These are phyloP conservation scores for Discoglossus pictus DNA, from an alignment of 2,797 vertebrate genomes.

Conservation along the genomic window DNA sequence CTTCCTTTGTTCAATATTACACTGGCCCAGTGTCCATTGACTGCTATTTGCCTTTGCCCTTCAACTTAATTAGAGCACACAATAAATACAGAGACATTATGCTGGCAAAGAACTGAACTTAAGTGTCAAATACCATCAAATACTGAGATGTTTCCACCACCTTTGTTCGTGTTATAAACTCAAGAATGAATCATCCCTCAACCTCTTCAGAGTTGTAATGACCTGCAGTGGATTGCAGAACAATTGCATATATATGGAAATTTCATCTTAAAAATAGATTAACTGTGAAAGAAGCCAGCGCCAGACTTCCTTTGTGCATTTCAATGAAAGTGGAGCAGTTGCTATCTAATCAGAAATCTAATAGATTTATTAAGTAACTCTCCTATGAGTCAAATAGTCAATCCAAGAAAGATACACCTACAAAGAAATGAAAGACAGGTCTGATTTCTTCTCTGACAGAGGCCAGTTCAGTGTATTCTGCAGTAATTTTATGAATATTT, in stretches of 20 bases:
- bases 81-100: neutral
- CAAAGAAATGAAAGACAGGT: neutral
- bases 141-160: slow-evolving; percentile 5
- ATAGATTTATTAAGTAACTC: slow-evolving; percentile 12
- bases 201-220: slow-evolving; percentile 11
- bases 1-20: no score
- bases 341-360: slow-evolving; percentile 17
- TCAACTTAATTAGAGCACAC: neutral
- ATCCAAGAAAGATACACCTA: neutral
- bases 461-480: no score
- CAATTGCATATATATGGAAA: slow-evolving; percentile 13
- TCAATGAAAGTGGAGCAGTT: neutral
- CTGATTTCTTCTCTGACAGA: no score
- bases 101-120: slow-evolving; percentile 4
- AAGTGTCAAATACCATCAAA: slow-evolving; percentile 11
- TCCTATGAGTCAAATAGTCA: neutral
- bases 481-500: no score
- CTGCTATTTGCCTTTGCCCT: neutral
- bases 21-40: no score
- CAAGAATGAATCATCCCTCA: slow-evolving; percentile 4
- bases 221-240: slow-evolving; percentile 8
- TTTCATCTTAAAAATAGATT: slow-evolving; percentile 9
- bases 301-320: slow-evolving; percentile 4
- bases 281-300: slow-evolving; percentile 8
- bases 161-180: slow-evolving; percentile 2